A percentile compares a stretch with the other conserved stretches of the same genome.
phyloP scores from a whole-genome alignment of 2,797 vertebrate species.

The Odontamblyopus lacepedii region DNA sequence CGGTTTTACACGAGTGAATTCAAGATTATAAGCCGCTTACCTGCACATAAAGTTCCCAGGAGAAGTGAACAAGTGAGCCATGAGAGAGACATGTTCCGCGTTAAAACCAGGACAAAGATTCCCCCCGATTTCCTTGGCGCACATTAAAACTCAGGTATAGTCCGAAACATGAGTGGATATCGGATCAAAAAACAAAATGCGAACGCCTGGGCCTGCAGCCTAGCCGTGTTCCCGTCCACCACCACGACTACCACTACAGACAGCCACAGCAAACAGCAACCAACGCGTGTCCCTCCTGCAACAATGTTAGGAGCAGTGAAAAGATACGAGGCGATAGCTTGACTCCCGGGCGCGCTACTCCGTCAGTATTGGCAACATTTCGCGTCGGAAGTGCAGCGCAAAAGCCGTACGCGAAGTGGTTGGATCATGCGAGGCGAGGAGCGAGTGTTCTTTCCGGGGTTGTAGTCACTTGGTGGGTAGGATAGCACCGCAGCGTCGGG shows the following conservation, averaged over 20 bases:
- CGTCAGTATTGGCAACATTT: constrained; percentile 34
- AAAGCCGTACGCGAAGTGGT: constrained; percentile 18
- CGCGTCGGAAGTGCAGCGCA: constrained; percentile 35
- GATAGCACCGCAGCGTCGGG: constrained; percentile 67
- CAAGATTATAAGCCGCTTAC: constrained; percentile 69
- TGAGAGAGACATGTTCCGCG: constrained; percentile 91
- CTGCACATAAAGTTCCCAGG: constrained; percentile 94
- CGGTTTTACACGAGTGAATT: background rate
- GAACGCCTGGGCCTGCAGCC: background rate
- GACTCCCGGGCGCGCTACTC: constrained; percentile 35
- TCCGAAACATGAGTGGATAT: constrained; percentile 58
- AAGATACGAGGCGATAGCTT: constrained; percentile 45
- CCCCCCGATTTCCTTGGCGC: constrained; percentile 65
- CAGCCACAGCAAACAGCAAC: constrained; percentile 7
- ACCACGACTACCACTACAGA: background rate
- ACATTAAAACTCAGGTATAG: constrained; percentile 71
- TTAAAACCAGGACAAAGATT: constrained; percentile 63
- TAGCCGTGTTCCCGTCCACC: background rate
- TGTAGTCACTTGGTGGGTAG: constrained; percentile 38
- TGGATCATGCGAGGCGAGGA: constrained; percentile 17
- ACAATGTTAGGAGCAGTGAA: constrained; percentile 63
- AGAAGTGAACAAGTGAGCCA: constrained; percentile 95
- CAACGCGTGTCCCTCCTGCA: constrained; percentile 63
- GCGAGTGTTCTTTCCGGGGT: constrained; percentile 29
- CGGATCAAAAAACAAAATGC: constrained; percentile 25